A percentile compares a stretch with the other conserved stretches of the same genome.
phyloP scores from a whole-genome alignment of 2,113 vertebrate genomes.

The Chroicocephalus ridibundus region DNA sequence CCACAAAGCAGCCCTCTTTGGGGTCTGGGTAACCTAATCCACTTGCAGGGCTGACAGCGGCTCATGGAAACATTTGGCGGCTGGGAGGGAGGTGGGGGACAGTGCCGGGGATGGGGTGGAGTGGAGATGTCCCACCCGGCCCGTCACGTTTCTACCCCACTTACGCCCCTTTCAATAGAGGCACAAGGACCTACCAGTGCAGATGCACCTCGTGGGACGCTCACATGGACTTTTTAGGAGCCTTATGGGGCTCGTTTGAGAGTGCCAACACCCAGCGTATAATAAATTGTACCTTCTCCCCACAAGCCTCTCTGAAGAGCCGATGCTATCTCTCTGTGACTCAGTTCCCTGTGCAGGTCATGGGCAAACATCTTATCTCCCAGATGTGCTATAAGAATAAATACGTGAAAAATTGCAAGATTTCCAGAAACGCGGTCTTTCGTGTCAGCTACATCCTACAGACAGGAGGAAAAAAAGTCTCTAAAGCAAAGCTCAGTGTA shows the following conservation, averaged over 20 bases:
- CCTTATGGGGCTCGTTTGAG: neutral
- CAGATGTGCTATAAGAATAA: neutral
- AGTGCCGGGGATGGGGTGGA: neutral
- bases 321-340: neutral
- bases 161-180: neutral
- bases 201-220: neutral
- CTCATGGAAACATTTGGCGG: neutral
- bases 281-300: neutral
- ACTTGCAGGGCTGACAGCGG: accelerated
- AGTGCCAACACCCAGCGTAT: neutral
- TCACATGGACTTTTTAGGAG: neutral
- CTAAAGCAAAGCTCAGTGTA: neutral
- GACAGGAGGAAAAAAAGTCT: neutral
- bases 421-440: neutral
- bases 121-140: neutral
- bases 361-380: neutral
- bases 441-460: neutral
- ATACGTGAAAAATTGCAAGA: neutral
- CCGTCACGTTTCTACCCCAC: neutral
- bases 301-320: neutral
- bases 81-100: neutral
- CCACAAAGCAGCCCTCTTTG: constrained; percentile 11
- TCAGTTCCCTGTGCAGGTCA: neutral
- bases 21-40: neutral
- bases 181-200: neutral